Evolutionary conservation across 2,888 invertebrate species (phyloP).

Genomic region (Eristalis intricaria): DNA sequence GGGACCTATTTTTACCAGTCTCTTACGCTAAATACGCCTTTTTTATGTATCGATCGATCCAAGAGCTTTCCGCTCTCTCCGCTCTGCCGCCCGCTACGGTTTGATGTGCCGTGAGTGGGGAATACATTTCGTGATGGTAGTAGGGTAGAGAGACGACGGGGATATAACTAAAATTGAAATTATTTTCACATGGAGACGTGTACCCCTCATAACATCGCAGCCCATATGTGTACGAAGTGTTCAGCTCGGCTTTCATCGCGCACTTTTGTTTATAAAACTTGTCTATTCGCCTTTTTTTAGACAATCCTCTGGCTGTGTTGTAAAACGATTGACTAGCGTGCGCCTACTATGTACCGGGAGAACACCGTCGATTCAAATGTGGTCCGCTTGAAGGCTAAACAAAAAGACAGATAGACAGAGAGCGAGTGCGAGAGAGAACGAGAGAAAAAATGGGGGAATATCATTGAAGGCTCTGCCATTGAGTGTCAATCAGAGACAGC

Average conservation of each 20-base stretch:
- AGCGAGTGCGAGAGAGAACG: no score
- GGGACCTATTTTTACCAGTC: conserved; percentile 43
- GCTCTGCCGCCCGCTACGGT: conserved; percentile 27
- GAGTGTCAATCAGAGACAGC: conserved; percentile 55
- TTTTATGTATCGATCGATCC: conserved; percentile 70
- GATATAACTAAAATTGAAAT: conserved; percentile 55
- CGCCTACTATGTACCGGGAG: background rate
- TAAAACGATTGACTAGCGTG: background rate
- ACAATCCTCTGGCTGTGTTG: conserved; percentile 11
- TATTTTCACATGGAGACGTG: conserved; percentile 51
- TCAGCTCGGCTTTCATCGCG: conserved; percentile 41
- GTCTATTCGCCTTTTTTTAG: conserved; percentile 47
- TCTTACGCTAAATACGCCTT: conserved; percentile 63
- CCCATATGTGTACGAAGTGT: conserved; percentile 48
- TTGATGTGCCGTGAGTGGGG: conserved; percentile 1
- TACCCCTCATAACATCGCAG: conserved; percentile 50
- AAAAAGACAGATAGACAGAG: background rate
- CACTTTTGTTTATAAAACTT: conserved; percentile 62
- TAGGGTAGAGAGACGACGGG: conserved; percentile 28
- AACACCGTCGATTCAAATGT: conserved; percentile 31
- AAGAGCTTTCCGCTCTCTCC: conserved; percentile 62
- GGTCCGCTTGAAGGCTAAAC: background rate
- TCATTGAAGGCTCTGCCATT: conserved; percentile 9
- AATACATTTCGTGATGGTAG: conserved; percentile 30
- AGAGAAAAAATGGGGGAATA: no score